Evolutionary conservation across 2,797 vertebrate genomes (phyloP), one percentile per base, ranked within the genome.

Genomic region (Pangasius sanitwongsei): DNA sequence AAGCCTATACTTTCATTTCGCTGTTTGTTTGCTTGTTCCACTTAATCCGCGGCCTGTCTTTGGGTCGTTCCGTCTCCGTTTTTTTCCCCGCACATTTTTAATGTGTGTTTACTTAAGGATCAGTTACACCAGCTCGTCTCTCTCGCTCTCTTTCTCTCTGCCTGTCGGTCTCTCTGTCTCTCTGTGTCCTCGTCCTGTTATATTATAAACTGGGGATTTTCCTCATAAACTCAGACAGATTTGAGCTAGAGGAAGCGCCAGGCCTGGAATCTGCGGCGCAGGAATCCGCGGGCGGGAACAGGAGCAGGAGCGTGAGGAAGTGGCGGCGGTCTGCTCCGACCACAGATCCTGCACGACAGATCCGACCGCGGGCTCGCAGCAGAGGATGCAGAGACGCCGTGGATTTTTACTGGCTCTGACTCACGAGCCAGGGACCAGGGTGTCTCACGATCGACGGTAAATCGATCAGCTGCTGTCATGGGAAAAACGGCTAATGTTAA

Each of bases 381-480:
- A 94, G 95, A 96, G 94, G 94, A 94, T 94, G 94, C 94, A 94
- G 94, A 96, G 95, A 95, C 95, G 93, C 93, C 18, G 92, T 93
- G 93, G 95, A 95, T 95, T 95, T 94, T 92, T 87, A 93, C 93
- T 94, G 95, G 95, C 95, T 95, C 96, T 96, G 95, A 96, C 94
- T 95, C 95, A 94, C 94, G 94, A 93, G 92, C 90, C 90, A 95
- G 94, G 95, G 65, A 72, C 78, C 3, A 37, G 81, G 41, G n/a
- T 31, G 93, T 93, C 94, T 95, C 94, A 95, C 91, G 92, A 86
- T 92, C 92, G 94, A 96, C 95, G 94, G 94, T 93, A 94, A 94
- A 95, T 95, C 95, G 93, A 94, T 96, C 95, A 96, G 93, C 91
- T 89, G 90, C 83, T n/a, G 83, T 87, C 91, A 92, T 94, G 91